Base-by-base conservation (phyloP, 2,888 invertebrate genomes). In the Subacronicta megacephala region DNA sequence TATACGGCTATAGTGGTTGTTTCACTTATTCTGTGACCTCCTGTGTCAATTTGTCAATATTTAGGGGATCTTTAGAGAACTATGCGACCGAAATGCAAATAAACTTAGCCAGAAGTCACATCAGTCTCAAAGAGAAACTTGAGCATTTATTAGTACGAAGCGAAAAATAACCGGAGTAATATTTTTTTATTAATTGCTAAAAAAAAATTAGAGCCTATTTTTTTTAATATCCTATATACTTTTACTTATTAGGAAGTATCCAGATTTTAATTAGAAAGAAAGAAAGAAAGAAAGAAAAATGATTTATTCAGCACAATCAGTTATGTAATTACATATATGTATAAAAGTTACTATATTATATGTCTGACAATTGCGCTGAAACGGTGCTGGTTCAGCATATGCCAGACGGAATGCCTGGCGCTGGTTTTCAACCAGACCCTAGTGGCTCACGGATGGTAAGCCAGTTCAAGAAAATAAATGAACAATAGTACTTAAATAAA, bases 21-120 rank as follows among this genome's bases (percentile, higher is more conserved):
- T 7, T 41, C 17, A 26, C 23, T 58, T 58, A 35, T 70, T 64
- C 33, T 70, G 52, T 52, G 47, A 3, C 58, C 47, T 9, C 41
- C 71, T 70, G 71, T 35, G 16, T 26, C 33, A 7, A 31, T 37
- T 46, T 12, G 13, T 16, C 20, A 29, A 20, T 16, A 29, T 18
- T 69, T 9, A 20, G 17, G 46, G 37, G 15, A 53, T 35, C 7
- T 16, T n/a, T 23, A 33, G 13, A 49, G 47, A 45, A 40, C 7
- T 35, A 47, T 41, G 40, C 20, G 13, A 44, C 36, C 35, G 36
- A 12, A 17, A 13, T 35, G 17, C 12, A 35, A 10, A 31, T 10
- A 18, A 17, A 18, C 23, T n/a, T 16, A 29, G 2, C n/a, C 16
- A 15, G 9, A 13, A 42, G 4, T 5, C 37, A 5, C 31, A 43